These are phyloP conservation scores for Pachyramphus minor DNA, from an alignment of 2,113 vertebrate genomes.

Conservation along the genomic window DNA sequence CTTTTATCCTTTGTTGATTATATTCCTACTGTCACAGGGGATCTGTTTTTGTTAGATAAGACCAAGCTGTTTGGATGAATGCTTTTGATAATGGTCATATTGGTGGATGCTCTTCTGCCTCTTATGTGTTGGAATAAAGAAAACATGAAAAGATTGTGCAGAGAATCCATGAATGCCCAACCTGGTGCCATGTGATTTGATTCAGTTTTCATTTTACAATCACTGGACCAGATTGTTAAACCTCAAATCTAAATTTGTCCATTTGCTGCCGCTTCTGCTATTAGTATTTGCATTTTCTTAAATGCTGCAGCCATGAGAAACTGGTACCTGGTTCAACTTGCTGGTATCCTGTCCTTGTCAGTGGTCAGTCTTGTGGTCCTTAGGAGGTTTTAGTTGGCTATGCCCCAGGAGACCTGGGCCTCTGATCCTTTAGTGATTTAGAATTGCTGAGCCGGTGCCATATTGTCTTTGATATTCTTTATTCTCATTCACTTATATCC, in stretches of 20 bases:
- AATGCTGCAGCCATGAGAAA: neutral
- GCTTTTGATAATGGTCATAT: neutral
- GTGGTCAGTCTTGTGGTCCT: neutral
- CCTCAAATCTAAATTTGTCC: neutral
- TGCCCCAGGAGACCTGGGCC: neutral
- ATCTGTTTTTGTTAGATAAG: neutral
- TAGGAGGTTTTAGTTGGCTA: neutral
- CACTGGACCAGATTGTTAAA: neutral
- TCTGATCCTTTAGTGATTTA: neutral
- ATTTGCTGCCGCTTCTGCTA: neutral
- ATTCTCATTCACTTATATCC: neutral
- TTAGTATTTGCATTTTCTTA: neutral
- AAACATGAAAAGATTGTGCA: neutral
- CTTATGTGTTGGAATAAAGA: neutral
- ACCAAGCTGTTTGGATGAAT: neutral
- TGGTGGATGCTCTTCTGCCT: neutral
- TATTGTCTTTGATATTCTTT: neutral
- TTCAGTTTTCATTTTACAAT: neutral
- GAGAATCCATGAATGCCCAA: neutral
- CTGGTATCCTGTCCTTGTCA: neutral
- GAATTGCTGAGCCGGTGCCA: neutral
- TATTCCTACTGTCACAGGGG: neutral
- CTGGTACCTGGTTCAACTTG: neutral
- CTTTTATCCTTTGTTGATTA: neutral
- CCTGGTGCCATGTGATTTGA: neutral